These are phyloP conservation scores for Gallinago nigripennis DNA, from an alignment of 2,797 vertebrate species.

Conservation along the genomic window DNA sequence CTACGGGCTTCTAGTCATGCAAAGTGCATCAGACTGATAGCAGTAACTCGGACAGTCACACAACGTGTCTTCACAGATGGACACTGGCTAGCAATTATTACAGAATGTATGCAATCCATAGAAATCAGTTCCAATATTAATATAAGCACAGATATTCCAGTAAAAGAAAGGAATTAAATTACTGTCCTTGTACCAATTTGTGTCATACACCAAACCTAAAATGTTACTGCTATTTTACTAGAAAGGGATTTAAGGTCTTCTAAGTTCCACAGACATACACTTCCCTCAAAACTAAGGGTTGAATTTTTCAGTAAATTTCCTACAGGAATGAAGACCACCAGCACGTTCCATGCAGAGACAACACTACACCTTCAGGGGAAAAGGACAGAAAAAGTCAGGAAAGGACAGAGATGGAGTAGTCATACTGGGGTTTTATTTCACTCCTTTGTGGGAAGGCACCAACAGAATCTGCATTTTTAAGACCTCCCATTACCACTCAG, in stretches of 20 bases:
- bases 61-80: neutral
- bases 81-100: neutral
- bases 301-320: neutral
- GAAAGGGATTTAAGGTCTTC: neutral
- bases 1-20: conserved; percentile 7
- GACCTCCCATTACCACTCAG: neutral
- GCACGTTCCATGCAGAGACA: neutral
- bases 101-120: neutral
- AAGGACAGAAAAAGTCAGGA: neutral
- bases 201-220: neutral
- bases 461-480: neutral
- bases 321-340: neutral
- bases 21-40: conserved; percentile 15
- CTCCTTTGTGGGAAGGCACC: neutral
- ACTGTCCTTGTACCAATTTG: neutral
- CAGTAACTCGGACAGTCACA: neutral
- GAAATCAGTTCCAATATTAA: neutral
- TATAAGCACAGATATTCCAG: neutral
- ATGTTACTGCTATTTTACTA: neutral
- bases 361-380: neutral
- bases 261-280: neutral
- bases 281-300: neutral
- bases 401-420: neutral
- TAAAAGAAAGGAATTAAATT: neutral
- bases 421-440: neutral